Base-by-base conservation (phyloP, 1,140 invertebrate genomes). In the Antheraea mylitta region DNA sequence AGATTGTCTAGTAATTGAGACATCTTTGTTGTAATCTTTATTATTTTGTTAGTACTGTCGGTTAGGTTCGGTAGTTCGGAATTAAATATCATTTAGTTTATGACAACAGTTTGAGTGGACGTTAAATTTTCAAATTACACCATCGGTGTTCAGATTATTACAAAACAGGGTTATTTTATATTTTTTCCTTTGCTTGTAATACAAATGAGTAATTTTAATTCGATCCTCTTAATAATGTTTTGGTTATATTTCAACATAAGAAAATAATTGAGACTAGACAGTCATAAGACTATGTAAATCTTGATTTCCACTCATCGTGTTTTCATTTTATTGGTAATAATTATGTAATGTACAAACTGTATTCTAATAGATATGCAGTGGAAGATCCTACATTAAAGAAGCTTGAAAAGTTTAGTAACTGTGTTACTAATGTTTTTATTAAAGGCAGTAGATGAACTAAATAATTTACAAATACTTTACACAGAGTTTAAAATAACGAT, bases 1-100 rank as follows among this genome's bases (percentile, higher is more conserved):
- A 8, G 66, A 37, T 22, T 37, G 36, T n/a, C 45, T 30, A 66
- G 77, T 76, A 77, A 83, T 83, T 77, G 75, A 81, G 75, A 78
- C 69, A 73, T 64, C 64, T 58, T 58, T 67, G 38, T 45, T 60
- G 42, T 64, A 58, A 60, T 58, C 37, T 64, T 67, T 65, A 64
- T 69, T 66, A 64, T n/a, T 58, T 65, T 53, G 18, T 48, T 48
- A 38, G 48, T 65, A 65, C 61, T 37, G 30, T 16, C 37, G 16
- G 30, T 63, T 4, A n/a, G n/a, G n/a, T n/a, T n/a, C n/a, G n/a
- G n/a, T n/a, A n/a, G n/a, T 37, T 37, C 30, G 6, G 6, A 11
- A 9, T 6, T 8, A 10, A 7, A 13, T 13, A 63, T 30, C 30
- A 63, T 63, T 63, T 37, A 11, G 22, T 63, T 11, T 63, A 16